Percentiles rank a stretch among this genome's conserved stretches.
phyloP scores from a whole-genome alignment of 2,113 vertebrate genomes.

The Hyaena hyaena region DNA sequence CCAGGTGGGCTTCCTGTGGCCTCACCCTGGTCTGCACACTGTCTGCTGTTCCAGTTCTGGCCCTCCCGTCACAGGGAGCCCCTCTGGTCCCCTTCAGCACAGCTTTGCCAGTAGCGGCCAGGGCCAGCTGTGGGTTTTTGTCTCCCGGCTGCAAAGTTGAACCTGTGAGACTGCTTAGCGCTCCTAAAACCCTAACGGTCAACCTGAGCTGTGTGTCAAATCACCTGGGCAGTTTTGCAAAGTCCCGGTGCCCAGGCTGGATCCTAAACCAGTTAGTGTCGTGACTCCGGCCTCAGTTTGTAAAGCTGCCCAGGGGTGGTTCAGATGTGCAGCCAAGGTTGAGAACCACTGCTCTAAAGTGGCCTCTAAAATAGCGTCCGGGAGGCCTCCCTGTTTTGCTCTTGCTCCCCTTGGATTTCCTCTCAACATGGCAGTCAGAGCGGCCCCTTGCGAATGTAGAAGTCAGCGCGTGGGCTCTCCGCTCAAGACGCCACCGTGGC shows the following conservation, averaged over 20 bases:
- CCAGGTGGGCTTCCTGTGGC: background rate
- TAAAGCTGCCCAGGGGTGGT: background rate
- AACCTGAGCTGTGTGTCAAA: background rate
- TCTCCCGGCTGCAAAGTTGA: background rate
- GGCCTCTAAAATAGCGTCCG: background rate
- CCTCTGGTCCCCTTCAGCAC: background rate
- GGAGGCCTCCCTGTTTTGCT: background rate
- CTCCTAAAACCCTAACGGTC: background rate
- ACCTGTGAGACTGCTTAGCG: background rate
- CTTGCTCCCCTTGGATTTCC: background rate
- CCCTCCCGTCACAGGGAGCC: fast-evolving
- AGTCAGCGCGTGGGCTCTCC: background rate
- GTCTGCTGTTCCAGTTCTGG: background rate
- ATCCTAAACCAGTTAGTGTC: background rate
- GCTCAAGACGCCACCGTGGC: background rate
- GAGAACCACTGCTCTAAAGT: background rate
- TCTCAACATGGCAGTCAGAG: fast-evolving
- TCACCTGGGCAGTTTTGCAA: background rate
- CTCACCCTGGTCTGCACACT: background rate
- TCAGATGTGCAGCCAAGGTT: background rate
- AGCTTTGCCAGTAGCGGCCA: background rate
- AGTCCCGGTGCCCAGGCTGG: background rate
- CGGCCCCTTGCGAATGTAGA: background rate
- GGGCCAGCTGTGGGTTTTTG: background rate
- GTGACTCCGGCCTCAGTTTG: background rate